Evolutionary conservation across 2,797 vertebrate genomes (phyloP).

Genomic region (Crocidura indochinensis): DNA sequence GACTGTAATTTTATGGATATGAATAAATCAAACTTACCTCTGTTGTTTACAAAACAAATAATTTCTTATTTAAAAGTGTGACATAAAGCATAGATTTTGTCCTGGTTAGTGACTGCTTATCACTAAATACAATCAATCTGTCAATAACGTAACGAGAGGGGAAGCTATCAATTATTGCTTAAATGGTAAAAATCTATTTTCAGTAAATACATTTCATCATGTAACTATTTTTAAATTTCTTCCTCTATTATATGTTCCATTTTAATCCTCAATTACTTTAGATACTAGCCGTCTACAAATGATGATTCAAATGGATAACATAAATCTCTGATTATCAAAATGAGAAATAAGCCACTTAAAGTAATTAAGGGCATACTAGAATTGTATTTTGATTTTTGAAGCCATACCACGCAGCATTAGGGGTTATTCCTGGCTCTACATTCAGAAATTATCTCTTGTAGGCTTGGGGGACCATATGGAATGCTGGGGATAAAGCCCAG

Average conservation of each 20-base stretch:
- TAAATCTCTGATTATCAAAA: constrained; percentile 49
- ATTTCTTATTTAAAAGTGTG: constrained; percentile 54
- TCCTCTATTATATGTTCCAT: background rate
- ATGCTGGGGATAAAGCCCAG: no score
- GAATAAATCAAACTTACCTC: constrained; percentile 61
- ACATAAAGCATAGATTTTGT: constrained; percentile 15
- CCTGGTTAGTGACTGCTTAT: constrained; percentile 54
- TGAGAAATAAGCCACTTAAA: constrained; percentile 10
- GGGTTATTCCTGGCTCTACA: no score
- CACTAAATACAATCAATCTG: constrained; percentile 42
- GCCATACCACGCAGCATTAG: no score
- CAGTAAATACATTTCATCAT: constrained; percentile 44
- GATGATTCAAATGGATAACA: background rate
- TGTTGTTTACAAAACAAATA: constrained; percentile 60
- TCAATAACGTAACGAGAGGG: constrained; percentile 40
- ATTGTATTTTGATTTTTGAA: no score
- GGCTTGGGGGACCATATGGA: no score
- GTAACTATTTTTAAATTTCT: background rate
- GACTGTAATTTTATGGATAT: background rate
- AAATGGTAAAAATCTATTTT: constrained; percentile 32
- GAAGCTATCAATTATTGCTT: constrained; percentile 6
- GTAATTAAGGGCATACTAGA: background rate
- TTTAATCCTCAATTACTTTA: constrained; percentile 11
- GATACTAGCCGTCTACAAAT: background rate
- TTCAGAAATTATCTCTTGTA: no score